phyloP scores from a whole-genome alignment of 2,888 invertebrate genomes.

The Melieria crassipennis region DNA sequence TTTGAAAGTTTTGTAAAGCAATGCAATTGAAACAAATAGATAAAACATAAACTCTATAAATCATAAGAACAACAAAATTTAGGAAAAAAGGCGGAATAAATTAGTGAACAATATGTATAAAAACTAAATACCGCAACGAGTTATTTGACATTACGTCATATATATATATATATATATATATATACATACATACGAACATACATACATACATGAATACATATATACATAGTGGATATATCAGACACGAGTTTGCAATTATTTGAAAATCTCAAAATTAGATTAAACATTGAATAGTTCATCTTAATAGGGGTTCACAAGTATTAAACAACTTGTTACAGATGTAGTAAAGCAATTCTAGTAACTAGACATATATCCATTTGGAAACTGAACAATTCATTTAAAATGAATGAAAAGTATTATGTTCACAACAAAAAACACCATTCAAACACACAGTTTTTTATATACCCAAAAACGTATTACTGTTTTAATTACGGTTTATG shows the following conservation, averaged over 20 bases:
- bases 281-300: no score
- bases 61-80: conserved; percentile 8
- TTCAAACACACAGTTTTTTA: conserved; percentile 29
- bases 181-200: no score
- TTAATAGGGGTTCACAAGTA: no score
- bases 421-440: conserved; percentile 16
- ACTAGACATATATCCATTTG: no score
- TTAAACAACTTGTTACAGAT: no score
- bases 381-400: conserved; percentile 34
- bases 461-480: conserved; percentile 29
- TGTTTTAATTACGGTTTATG: conserved; percentile 27
- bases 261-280: no score
- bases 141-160: neutral
- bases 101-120: neutral
- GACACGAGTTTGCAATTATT: conserved; percentile 12
- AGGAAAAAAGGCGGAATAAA: neutral
- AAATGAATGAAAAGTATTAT: conserved; percentile 37
- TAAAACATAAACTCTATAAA: neutral
- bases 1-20: conserved; percentile 48
- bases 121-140: neutral
- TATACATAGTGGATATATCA: no score
- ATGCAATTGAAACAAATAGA: conserved; percentile 20
- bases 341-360: no score
- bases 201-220: no score
- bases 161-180: no score